A percentile compares a stretch with the other conserved stretches of the same genome.
phyloP scores from a whole-genome alignment of 2,797 vertebrate genomes.

The Vultur gryphus region DNA sequence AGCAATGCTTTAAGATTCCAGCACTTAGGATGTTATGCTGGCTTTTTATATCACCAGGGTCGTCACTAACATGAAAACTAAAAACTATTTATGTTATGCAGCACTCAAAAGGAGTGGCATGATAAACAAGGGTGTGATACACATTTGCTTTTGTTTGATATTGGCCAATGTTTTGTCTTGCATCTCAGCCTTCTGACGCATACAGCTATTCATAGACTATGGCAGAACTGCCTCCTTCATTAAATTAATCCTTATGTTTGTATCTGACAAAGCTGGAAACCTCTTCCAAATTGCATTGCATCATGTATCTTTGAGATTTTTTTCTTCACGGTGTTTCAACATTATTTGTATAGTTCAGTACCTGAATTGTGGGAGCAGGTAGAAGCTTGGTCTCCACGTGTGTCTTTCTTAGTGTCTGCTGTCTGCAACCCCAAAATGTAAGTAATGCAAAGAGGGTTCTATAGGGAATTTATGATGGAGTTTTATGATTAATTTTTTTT shows the following conservation, averaged over 20 bases:
- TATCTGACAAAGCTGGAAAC: neutral
- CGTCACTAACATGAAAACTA: neutral
- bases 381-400: neutral
- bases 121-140: neutral
- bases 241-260: neutral
- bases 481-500: neutral
- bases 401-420: neutral
- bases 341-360: neutral
- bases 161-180: neutral
- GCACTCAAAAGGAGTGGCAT: neutral
- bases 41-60: neutral
- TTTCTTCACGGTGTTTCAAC: neutral
- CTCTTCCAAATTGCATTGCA: neutral
- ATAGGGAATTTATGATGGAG: neutral
- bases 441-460: neutral
- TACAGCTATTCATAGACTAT: neutral
- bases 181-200: neutral
- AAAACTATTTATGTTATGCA: neutral
- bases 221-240: neutral
- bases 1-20: neutral
- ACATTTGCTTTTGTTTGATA: neutral
- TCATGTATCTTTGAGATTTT: neutral
- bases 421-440: neutral
- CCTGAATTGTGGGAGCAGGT: neutral
- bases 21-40: neutral